These are phyloP conservation scores for Leptopilina boulardi DNA, from an alignment of 1,140 invertebrate species.

Conservation along the genomic window DNA sequence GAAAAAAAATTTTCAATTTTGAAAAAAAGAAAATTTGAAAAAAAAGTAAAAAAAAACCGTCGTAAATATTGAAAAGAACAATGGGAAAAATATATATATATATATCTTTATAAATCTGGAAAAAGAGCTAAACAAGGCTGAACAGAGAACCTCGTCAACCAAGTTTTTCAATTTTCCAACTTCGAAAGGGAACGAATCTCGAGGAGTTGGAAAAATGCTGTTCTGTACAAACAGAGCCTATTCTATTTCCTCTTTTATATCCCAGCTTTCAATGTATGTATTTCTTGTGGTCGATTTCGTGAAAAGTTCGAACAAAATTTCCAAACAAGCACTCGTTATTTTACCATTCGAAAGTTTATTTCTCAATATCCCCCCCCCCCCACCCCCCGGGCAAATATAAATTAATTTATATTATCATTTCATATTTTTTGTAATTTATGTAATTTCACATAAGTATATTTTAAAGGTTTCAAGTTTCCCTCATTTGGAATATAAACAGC, in stretches of 20 bases:
- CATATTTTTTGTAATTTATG: no score
- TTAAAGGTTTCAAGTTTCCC: neutral
- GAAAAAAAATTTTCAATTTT: no score
- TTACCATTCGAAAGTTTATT: neutral
- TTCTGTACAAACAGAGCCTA: conserved; percentile 20
- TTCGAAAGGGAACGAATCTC: conserved; percentile 19
- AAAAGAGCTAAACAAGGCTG: conserved; percentile 17
- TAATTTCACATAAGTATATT: neutral
- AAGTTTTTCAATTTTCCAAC: conserved; percentile 34
- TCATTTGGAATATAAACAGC: neutral
- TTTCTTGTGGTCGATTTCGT: conserved; percentile 9
- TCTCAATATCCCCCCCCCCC: no score
- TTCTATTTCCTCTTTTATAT: conserved; percentile 27
- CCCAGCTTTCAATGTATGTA: conserved; percentile 1
- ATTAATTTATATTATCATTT: no score
- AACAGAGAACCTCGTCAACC: conserved; percentile 15
- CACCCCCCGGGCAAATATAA: no score
- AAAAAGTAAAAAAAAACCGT: no score
- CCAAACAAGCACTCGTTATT: conserved; percentile 5
- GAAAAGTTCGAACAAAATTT: conserved; percentile 24
- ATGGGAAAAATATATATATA: neutral
- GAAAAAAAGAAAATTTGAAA: no score
- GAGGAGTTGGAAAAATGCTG: conserved; percentile 20
- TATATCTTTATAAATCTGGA: neutral
- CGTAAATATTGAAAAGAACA: no score